Evolutionary conservation across 2,888 invertebrate genomes (phyloP).

Genomic region (Hypsopygia costalis): DNA sequence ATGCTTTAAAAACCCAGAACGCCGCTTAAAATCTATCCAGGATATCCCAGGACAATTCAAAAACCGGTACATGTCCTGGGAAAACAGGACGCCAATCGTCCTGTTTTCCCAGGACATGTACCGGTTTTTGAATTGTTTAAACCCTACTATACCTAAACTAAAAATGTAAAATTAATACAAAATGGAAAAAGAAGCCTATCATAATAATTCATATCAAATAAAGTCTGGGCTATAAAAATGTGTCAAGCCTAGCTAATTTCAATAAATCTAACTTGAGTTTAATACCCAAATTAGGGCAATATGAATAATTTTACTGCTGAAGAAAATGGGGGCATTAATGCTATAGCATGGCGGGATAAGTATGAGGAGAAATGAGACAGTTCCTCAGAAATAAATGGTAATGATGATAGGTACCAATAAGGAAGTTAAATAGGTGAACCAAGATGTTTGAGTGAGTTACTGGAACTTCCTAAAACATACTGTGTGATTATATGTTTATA

Average conservation of each 20-base stretch:
- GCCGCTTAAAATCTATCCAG: no score
- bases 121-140: no score
- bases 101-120: no score
- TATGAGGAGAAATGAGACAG: constrained; percentile 33
- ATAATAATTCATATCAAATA: not conserved
- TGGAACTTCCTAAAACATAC: no score
- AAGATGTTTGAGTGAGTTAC: constrained; percentile 16
- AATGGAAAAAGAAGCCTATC: no score
- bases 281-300: constrained; percentile 18
- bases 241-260: constrained; percentile 5
- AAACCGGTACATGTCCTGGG: no score
- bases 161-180: no score
- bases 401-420: constrained; percentile 44
- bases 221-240: constrained; percentile 5
- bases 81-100: no score
- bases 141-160: no score
- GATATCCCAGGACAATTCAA: no score
- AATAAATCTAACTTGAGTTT: constrained; percentile 15
- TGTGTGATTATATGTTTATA: no score
- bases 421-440: constrained; percentile 32
- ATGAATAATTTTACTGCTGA: constrained; percentile 17
- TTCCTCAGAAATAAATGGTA: constrained; percentile 39
- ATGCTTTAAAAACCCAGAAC: no score
- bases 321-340: constrained; percentile 24
- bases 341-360: constrained; percentile 25